Percentiles rank a stretch among this genome's conserved stretches.
Evolutionary conservation across 2,113 vertebrate genomes (phyloP).

Genomic region (Cygnus buccinator): DNA sequence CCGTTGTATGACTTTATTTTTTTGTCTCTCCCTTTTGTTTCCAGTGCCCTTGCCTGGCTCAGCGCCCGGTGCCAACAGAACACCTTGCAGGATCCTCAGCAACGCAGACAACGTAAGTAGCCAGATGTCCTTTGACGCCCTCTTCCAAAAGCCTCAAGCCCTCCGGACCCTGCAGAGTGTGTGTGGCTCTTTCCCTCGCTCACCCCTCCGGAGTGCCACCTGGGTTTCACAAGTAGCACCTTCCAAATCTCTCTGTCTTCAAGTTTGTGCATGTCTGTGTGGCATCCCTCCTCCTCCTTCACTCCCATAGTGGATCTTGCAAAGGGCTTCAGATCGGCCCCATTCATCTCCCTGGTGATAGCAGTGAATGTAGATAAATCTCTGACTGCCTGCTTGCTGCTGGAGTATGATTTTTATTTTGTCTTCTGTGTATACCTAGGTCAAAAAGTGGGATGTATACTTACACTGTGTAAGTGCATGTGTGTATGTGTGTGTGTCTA

Average conservation of each 20-base stretch:
- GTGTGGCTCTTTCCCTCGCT: slow-evolving; percentile 72
- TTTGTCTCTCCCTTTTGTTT: slow-evolving; percentile 83
- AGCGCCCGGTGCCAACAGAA: slow-evolving; percentile 89
- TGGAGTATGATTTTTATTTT: slow-evolving; percentile 81
- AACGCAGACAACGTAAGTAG: slow-evolving; percentile 80
- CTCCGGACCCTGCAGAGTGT: slow-evolving; percentile 68
- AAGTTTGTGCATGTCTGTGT: slow-evolving; percentile 88
- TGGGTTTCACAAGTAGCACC: slow-evolving; percentile 84
- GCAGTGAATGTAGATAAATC: slow-evolving; percentile 89
- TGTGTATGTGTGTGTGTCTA: background rate
- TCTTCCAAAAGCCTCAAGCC: slow-evolving; percentile 70
- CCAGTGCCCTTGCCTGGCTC: slow-evolving; percentile 89
- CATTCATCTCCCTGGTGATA: slow-evolving; percentile 90
- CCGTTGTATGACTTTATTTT: slow-evolving; percentile 81
- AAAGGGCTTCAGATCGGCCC: slow-evolving; percentile 83
- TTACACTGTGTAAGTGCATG: slow-evolving; percentile 12
- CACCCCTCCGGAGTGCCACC: slow-evolving; percentile 79
- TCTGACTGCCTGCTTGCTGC: slow-evolving; percentile 83
- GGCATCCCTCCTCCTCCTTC: slow-evolving; percentile 87
- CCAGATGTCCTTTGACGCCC: slow-evolving; percentile 78
- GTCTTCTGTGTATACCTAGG: slow-evolving; percentile 79
- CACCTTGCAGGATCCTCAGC: slow-evolving; percentile 83
- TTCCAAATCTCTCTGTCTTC: slow-evolving; percentile 86
- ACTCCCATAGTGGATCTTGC: slow-evolving; percentile 84
- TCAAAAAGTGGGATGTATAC: slow-evolving; percentile 75